A percentile compares a stretch with the other conserved stretches of the same genome.
These are phyloP conservation scores for Sinelater perroti DNA, from an alignment of 2,888 invertebrate genomes.

Conservation along the genomic window DNA sequence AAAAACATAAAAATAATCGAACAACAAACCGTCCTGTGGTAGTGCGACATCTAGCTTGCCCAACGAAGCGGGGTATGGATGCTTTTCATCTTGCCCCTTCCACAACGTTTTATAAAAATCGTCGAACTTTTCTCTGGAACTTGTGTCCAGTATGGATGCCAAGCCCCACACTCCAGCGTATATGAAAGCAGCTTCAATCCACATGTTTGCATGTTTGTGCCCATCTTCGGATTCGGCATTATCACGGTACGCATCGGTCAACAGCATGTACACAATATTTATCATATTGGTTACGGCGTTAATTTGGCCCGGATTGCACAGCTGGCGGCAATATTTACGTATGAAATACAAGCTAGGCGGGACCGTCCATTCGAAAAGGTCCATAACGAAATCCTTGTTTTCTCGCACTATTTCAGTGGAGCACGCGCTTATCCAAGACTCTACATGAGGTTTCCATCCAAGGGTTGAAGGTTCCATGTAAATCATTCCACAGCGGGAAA, in stretches of 20 bases:
- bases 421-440: slow-evolving; percentile 79
- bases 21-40: slow-evolving; percentile 79
- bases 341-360: slow-evolving; percentile 80
- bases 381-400: slow-evolving; percentile 67
- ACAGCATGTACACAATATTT: slow-evolving; percentile 77
- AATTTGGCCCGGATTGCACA: slow-evolving; percentile 74
- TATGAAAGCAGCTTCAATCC: slow-evolving; percentile 81
- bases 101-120: slow-evolving; percentile 67
- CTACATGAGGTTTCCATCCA: slow-evolving; percentile 83
- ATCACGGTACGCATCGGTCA: slow-evolving; percentile 76
- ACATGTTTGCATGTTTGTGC: slow-evolving; percentile 72
- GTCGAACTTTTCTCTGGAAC: slow-evolving; percentile 76
- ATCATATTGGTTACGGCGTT: slow-evolving; percentile 77
- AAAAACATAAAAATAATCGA: slow-evolving; percentile 80
- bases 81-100: slow-evolving; percentile 60
- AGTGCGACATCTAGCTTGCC: slow-evolving; percentile 77
- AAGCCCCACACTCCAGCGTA: slow-evolving; percentile 85
- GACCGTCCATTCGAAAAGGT: slow-evolving; percentile 79
- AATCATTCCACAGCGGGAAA: slow-evolving; percentile 88
- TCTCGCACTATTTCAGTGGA: slow-evolving; percentile 72
- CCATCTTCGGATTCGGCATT: slow-evolving; percentile 66
- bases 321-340: slow-evolving; percentile 72
- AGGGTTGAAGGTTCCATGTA: slow-evolving; percentile 86
- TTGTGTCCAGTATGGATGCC: slow-evolving; percentile 79
- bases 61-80: slow-evolving; percentile 67